These are phyloP conservation scores for Cercocebus atys DNA, from an alignment of 2,113 vertebrate genomes.

Conservation along the genomic window DNA sequence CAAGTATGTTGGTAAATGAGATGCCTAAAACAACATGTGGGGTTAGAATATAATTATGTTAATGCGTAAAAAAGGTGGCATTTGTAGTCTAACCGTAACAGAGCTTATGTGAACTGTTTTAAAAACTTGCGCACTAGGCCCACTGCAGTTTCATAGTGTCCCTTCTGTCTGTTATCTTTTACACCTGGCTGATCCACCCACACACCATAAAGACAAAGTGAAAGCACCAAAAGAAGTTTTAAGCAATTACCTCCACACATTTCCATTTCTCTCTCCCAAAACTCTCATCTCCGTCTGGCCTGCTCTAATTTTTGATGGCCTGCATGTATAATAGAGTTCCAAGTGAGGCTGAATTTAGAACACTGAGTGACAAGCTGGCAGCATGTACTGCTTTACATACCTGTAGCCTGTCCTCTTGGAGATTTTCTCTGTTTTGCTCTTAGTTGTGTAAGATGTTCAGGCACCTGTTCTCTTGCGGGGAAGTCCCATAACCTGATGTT, in stretches of 20 bases:
- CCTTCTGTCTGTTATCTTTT: slow-evolving; percentile 22
- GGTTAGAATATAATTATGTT: slow-evolving; percentile 50
- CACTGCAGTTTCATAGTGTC: neutral
- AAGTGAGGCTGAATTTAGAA: neutral
- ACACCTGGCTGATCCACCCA: slow-evolving; percentile 42
- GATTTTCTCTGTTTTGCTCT: slow-evolving; percentile 15
- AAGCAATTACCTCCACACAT: neutral
- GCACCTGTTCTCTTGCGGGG: neutral
- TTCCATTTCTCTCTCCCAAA: neutral
- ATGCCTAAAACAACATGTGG: slow-evolving; percentile 18
- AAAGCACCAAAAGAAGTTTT: neutral
- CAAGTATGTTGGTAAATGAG: slow-evolving; percentile 56
- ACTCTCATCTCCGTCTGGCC: neutral
- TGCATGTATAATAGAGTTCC: neutral
- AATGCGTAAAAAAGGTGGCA: slow-evolving; percentile 34
- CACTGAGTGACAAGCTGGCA: neutral
- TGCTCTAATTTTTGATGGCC: neutral
- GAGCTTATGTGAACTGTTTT: neutral
- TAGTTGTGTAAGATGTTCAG: slow-evolving; percentile 2
- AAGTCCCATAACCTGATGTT: neutral
- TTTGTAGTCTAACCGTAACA: slow-evolving; percentile 51
- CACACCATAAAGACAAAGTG: neutral
- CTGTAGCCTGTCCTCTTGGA: neutral
- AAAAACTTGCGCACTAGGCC: neutral
- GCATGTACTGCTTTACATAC: neutral